Percentiles rank a stretch among this genome's conserved stretches.
Evolutionary conservation across 2,113 vertebrate species (phyloP).

Genomic region (Notechis scutatus): DNA sequence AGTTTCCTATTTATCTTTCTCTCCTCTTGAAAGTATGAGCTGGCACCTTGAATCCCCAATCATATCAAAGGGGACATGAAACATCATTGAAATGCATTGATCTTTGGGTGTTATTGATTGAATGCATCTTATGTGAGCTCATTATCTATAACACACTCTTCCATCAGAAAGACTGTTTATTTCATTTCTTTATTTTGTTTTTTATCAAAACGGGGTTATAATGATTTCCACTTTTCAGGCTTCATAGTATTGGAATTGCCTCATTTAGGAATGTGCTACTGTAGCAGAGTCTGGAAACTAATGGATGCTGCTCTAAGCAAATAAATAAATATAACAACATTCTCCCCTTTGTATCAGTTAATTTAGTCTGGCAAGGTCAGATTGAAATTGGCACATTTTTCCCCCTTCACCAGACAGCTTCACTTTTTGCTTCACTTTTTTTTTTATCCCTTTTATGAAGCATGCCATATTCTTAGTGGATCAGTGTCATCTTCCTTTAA

Average conservation of each 20-base stretch:
- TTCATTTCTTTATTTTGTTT: background rate
- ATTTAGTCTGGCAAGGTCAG: background rate
- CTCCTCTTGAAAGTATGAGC: background rate
- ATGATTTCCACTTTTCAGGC: conserved; percentile 25
- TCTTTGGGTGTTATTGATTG: background rate
- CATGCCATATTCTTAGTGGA: background rate
- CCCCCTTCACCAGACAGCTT: background rate
- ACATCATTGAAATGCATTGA: background rate
- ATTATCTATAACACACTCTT: background rate
- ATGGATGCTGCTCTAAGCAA: background rate
- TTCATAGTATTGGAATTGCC: background rate
- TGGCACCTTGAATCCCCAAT: background rate
- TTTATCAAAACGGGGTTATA: background rate
- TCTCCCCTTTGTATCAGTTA: background rate
- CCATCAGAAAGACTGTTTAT: background rate
- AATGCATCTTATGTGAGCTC: background rate
- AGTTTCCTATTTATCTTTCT: background rate
- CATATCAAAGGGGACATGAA: background rate
- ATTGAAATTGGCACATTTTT: background rate
- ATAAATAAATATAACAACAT: background rate
- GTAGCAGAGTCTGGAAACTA: background rate
- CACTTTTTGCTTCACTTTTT: no score
- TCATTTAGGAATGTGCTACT: conserved; percentile 24
- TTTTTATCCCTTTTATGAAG: no score
- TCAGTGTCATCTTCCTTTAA: background rate